Evolutionary conservation across 2,113 vertebrate species (phyloP), one percentile per base, ranked within the genome.

Genomic region (Lanius ludovicianus): DNA sequence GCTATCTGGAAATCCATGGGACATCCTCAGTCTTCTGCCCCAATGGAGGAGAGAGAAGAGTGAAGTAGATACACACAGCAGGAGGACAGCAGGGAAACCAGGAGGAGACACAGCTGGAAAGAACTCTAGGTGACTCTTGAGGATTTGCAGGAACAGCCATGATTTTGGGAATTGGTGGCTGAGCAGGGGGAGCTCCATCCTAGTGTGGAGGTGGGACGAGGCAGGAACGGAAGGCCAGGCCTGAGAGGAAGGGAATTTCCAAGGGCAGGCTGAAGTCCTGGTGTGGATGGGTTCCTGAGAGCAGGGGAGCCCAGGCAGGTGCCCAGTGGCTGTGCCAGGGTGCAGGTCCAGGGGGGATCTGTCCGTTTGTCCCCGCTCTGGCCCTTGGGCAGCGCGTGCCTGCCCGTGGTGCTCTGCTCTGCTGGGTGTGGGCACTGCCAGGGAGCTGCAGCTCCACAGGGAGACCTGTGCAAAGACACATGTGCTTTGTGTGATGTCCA

Each of bases 291-390:
- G 59, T 18, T 82, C 31, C 74, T 68, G 85, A 20, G 75, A 35
- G 37, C 15, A 0, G 39, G 70, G 41, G 50, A 70, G 52, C 28
- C 11, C 67, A 13, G 33, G 27, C 17, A 18, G 1, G 18, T 20
- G 18, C 28, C 52, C 10, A 5, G 62, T 19, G 12, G 57, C 33
- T 31, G 39, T 62, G 76, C 17, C 71, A 57, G 44, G 18, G 24
- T 19, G 30, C 56, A 93, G 60, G n/a, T 67, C 42, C 55, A 25
- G 55, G 41, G 42, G 11, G 20, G 25, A 31, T 9, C 9, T 27
- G 19, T 24, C 27, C 0, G 0, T 35, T 20, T 17, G 27, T 8
- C 41, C 6, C 1, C 25, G 11, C 19, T 37, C 33, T 1, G 15
- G 39, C n/a, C 46, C 20, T 3, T 13, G 1, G 6, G 42, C 73